These are phyloP conservation scores for Anthopleura sola DNA, from an alignment of 64 coral and sea anemone species.

Conservation along the genomic window DNA sequence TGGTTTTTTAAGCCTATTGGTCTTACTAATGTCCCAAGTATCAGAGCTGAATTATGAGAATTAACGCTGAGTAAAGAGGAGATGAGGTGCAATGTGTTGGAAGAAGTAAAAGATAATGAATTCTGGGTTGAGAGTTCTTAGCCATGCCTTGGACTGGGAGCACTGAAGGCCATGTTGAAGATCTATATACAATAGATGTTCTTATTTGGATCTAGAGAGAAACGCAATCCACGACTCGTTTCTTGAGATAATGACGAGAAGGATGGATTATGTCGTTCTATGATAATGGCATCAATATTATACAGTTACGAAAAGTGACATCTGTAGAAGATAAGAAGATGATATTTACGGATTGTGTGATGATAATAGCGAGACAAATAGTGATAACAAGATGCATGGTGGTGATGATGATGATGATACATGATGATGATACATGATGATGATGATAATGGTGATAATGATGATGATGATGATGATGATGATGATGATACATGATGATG, in stretches of 20 bases:
- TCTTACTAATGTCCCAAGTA: not conserved
- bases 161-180: too few species aligned
- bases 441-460: too few species aligned
- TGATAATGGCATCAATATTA: not conserved
- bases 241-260: not conserved
- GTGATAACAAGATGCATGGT: not conserved
- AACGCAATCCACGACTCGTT: not conserved
- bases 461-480: too few species aligned
- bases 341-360: too few species aligned
- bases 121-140: not conserved
- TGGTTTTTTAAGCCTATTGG: not conserved
- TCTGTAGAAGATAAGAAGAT: too few species aligned
- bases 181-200: too few species aligned
- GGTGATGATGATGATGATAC: too few species aligned
- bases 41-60: not conserved
- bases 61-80: not conserved
- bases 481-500: too few species aligned
- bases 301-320: too few species aligned
- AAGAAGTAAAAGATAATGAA: not conserved
- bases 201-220: too few species aligned
- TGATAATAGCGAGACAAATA: too few species aligned
- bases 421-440: too few species aligned
- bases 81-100: conserved; percentile 1
- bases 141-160: not conserved
- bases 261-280: not conserved